Percentiles rank a stretch among this genome's conserved stretches.
These are phyloP conservation scores for Calameuta filiformis DNA, from an alignment of 2,888 invertebrate species.

Conservation along the genomic window DNA sequence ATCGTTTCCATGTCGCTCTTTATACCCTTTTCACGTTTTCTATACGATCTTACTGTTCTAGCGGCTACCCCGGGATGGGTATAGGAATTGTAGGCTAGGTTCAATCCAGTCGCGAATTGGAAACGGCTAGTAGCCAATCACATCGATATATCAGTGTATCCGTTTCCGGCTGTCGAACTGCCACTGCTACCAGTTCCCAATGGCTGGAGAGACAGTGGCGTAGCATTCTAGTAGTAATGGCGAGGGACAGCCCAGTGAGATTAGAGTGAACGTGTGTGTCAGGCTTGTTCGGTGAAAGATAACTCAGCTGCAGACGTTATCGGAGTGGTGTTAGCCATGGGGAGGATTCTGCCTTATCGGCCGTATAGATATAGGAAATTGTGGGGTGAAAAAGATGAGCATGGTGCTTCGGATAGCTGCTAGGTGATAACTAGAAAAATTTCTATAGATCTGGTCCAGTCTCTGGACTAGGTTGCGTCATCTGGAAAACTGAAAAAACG, in stretches of 20 bases:
- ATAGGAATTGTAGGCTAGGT: neutral
- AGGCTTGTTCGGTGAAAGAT: constrained; percentile 65
- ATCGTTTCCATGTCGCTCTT: neutral
- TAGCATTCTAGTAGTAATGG: neutral
- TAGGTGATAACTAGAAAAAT: neutral
- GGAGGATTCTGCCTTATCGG: neutral
- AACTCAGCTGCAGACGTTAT: neutral
- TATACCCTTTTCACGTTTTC: neutral
- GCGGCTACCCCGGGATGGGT: neutral
- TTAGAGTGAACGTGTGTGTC: constrained; percentile 87
- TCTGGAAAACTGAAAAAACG: neutral
- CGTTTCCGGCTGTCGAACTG: neutral
- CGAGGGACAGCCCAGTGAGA: constrained; percentile 69
- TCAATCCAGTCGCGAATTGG: neutral
- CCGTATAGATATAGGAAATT: neutral
- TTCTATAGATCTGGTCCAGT: neutral
- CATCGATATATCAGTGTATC: neutral
- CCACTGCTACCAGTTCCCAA: neutral
- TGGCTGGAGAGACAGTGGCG: neutral
- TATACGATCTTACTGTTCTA: neutral
- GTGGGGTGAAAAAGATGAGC: neutral
- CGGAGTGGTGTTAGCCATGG: neutral
- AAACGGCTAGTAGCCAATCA: neutral
- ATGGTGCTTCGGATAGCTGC: neutral
- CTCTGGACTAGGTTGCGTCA: neutral